These are phyloP conservation scores for Diplodus puntazzo DNA, from an alignment of 2,797 vertebrate species.

Conservation along the genomic window DNA sequence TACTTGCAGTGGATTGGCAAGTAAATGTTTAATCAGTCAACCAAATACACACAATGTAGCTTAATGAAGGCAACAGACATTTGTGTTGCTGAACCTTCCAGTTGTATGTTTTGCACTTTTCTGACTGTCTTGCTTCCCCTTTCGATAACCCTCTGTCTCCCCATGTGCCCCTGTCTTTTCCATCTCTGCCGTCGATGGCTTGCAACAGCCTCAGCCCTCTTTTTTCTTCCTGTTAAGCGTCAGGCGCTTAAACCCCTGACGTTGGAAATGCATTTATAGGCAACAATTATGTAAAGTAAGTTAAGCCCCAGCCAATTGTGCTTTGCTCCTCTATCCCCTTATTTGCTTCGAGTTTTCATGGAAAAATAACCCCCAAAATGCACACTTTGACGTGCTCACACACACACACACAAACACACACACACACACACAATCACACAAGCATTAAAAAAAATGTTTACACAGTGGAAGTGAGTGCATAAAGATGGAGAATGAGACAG, in stretches of 20 bases:
- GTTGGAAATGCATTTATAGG: conserved; percentile 56
- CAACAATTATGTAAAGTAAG: conserved; percentile 69
- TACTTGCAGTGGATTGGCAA: neutral
- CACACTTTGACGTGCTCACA: conserved; percentile 6
- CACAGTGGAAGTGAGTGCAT: neutral
- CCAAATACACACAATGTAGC: neutral
- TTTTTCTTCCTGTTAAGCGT: conserved; percentile 42
- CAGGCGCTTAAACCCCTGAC: conserved; percentile 45
- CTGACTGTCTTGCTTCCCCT: conserved; percentile 6
- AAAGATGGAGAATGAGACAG: conserved; percentile 12
- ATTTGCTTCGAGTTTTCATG: conserved; percentile 34
- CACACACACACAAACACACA: neutral
- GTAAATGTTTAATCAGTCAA: neutral
- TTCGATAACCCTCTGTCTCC: neutral
- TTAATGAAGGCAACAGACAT: conserved; percentile 5
- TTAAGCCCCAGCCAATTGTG: conserved; percentile 58
- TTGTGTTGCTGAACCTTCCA: neutral
- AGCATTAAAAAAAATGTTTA: neutral
- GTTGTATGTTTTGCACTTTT: conserved; percentile 13
- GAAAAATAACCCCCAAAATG: conserved; percentile 26
- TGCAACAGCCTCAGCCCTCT: conserved; percentile 39
- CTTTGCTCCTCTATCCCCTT: conserved; percentile 38
- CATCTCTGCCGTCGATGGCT: conserved; percentile 25
- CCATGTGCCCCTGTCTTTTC: conserved; percentile 14
- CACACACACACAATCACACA: neutral